Conservation (phyloP, 2,797 vertebrate genomes). For the Acanthurus lineatus region DNA sequence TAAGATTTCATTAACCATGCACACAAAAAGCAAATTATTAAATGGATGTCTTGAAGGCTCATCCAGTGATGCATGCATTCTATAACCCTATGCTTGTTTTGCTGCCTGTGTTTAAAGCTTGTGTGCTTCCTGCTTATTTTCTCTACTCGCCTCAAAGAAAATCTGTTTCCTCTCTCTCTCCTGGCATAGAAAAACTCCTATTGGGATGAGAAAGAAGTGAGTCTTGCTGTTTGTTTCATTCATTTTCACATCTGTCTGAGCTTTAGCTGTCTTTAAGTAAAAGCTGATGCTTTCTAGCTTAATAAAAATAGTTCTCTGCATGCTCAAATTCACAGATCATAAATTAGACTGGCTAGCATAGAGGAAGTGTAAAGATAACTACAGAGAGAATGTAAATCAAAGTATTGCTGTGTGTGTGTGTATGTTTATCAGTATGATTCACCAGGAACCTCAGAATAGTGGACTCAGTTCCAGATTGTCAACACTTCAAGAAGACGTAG, state of each 20-base stretch:
- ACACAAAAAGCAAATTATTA: conserved; percentile 6
- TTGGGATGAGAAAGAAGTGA: conserved; percentile 91
- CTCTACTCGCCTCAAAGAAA: conserved; percentile 75
- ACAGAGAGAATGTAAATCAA: background rate
- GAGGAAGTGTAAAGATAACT: background rate
- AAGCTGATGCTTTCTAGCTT: conserved; percentile 38
- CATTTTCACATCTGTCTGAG: conserved; percentile 55
- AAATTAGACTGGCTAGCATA: background rate
- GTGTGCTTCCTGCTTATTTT: conserved; percentile 59
- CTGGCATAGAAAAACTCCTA: conserved; percentile 88
- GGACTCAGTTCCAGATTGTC: conserved; percentile 89
- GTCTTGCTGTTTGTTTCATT: conserved; percentile 80
- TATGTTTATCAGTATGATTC: conserved; percentile 87
- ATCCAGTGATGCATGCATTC: conserved; percentile 25
- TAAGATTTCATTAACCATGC: background rate
- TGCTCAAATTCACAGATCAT: conserved; percentile 42
- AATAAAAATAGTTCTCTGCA: conserved; percentile 26
- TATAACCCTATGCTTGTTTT: conserved; percentile 26
- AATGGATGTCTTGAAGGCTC: conserved; percentile 11
- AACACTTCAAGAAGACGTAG: conserved; percentile 93
- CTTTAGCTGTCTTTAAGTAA: conserved; percentile 44
- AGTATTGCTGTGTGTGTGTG: conserved; percentile 42
- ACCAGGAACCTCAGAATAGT: conserved; percentile 91
- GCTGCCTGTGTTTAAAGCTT: conserved; percentile 47
- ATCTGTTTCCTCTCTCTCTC: conserved; percentile 73